These are phyloP conservation scores for Itoplectis maculator DNA, from an alignment of 2,888 invertebrate species.

Conservation along the genomic window DNA sequence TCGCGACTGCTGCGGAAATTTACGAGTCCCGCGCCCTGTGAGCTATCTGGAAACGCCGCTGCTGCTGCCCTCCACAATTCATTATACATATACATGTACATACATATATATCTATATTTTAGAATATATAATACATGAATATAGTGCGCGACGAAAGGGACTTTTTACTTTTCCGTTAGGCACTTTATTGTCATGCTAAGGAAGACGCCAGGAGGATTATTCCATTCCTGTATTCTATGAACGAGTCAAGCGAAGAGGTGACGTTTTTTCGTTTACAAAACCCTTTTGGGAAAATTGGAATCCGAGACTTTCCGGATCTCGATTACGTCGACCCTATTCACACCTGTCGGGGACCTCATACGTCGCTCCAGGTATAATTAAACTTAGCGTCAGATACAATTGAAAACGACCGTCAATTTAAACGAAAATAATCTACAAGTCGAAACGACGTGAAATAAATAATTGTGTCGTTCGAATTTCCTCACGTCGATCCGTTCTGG, in stretches of 20 bases:
- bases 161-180: slow-evolving; percentile 27
- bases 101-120: not conserved
- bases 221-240: not conserved
- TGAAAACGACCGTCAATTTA: too few relatives aligned
- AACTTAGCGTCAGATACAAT: too few relatives aligned
- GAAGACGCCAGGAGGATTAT: slow-evolving; percentile 19
- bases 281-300: slow-evolving; percentile 24
- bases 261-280: not conserved
- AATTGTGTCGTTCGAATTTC: too few relatives aligned
- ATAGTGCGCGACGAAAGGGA: slow-evolving; percentile 9
- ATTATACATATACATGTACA: slow-evolving; percentile 4
- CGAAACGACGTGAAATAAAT: not conserved
- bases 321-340: not conserved
- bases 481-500: too few relatives aligned
- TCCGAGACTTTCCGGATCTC: not conserved
- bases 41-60: slow-evolving; percentile 30
- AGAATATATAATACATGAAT: not conserved
- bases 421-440: not conserved
- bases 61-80: not conserved
- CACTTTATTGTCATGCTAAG: slow-evolving; percentile 41
- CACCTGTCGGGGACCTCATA: not conserved
- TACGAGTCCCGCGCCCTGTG: slow-evolving; percentile 50
- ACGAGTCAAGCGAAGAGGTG: slow-evolving; percentile 16
- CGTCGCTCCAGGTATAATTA: not conserved
- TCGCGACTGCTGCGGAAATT: slow-evolving; percentile 51